Conservation (phyloP, 1,140 invertebrate species). For the Drosophila ogumai region DNA sequence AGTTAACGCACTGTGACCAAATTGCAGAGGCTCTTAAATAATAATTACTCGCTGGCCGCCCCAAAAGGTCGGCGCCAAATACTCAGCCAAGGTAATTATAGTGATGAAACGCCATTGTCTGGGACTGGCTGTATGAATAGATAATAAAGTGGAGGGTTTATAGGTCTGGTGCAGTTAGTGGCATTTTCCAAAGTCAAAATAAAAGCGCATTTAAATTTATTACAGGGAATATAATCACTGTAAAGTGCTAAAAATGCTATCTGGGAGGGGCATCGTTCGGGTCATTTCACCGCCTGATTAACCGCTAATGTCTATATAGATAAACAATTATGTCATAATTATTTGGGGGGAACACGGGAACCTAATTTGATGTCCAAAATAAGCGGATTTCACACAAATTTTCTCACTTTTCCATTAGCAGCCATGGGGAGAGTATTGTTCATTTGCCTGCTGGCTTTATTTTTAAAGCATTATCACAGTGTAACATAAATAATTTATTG, state of each 20-base stretch:
- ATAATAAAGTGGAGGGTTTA: conserved; percentile 9
- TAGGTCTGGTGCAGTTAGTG: conserved; percentile 2
- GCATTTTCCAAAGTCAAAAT: conserved; percentile 1
- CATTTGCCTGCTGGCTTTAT: conserved; percentile 13
- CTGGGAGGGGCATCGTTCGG: not conserved
- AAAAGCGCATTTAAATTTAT: conserved; percentile 2
- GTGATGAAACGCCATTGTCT: conserved; percentile 7
- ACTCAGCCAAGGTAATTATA: conserved; percentile 17
- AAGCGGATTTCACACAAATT: no score
- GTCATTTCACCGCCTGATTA: conserved; percentile 38
- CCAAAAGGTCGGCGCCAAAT: conserved; percentile 23
- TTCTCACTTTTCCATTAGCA: not conserved
- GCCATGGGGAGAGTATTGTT: conserved; percentile 16
- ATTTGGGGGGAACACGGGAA: not conserved
- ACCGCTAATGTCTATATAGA: conserved; percentile 12
- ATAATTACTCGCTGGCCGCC: conserved; percentile 20
- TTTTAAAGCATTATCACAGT: conserved; percentile 4
- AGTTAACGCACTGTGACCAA: conserved; percentile 42
- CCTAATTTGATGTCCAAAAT: conserved; percentile 16
- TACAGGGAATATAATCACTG: not conserved
- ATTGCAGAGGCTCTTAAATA: conserved; percentile 25
- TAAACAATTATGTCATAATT: conserved; percentile 10
- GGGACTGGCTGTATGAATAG: conserved; percentile 6
- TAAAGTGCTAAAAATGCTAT: not conserved
- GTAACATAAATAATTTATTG: not conserved